Evolutionary conservation across 2,797 vertebrate species (phyloP).

Genomic region (Alouatta caraya): DNA sequence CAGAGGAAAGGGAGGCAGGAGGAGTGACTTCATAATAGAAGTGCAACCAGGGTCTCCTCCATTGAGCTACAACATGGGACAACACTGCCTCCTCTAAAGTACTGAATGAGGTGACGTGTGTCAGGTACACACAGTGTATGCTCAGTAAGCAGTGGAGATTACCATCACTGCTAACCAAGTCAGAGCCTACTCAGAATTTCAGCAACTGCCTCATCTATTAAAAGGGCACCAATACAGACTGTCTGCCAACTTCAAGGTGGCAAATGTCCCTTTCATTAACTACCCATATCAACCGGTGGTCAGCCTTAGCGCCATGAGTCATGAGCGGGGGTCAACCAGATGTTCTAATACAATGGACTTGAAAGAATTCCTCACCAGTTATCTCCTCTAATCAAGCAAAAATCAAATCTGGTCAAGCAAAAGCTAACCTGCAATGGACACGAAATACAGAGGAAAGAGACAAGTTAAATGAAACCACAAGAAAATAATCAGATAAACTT

Average conservation of each 20-base stretch:
- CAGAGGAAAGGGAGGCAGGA: background rate
- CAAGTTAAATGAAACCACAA: background rate
- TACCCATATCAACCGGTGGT: background rate
- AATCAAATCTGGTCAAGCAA: background rate
- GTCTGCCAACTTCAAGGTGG: background rate
- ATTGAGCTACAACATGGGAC: background rate
- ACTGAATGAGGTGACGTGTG: rapidly evolving
- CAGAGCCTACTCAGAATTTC: background rate
- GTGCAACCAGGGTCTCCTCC: too few species aligned
- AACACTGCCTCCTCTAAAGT: background rate
- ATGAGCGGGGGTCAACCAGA: background rate
- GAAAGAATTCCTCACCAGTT: background rate
- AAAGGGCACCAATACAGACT: background rate
- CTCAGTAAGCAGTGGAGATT: background rate
- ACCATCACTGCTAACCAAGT: background rate
- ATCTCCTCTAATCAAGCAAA: background rate
- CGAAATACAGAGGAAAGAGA: background rate
- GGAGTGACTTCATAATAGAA: background rate
- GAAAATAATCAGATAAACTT: background rate
- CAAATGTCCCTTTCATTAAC: background rate
- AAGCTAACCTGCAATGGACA: background rate
- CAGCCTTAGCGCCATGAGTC: background rate
- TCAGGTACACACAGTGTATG: rapidly evolving
- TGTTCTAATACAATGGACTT: background rate
- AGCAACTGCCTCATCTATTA: background rate